These are phyloP conservation scores for Eurois occulta DNA, from an alignment of 2,888 invertebrate species.

Conservation along the genomic window DNA sequence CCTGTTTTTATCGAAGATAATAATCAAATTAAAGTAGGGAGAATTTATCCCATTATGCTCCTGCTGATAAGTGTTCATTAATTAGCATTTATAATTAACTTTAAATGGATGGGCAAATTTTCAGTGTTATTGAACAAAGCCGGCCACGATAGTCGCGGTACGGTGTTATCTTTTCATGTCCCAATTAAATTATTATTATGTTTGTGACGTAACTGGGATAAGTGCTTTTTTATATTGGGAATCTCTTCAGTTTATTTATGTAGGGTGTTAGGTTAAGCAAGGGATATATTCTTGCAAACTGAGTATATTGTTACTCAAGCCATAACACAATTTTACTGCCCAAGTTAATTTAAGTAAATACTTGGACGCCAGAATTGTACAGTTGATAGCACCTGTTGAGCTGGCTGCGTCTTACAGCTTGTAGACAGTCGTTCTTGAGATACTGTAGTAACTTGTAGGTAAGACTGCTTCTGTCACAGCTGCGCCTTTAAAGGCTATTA, in stretches of 20 bases:
- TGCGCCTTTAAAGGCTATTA: no score
- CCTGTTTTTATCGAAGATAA: constrained; percentile 2
- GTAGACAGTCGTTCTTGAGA: background rate
- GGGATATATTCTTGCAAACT: background rate
- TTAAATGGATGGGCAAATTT: constrained; percentile 21
- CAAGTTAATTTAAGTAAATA: background rate
- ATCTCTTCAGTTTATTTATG: background rate
- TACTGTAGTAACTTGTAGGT: background rate
- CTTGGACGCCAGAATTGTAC: no score
- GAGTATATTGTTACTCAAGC: no score
- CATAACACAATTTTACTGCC: background rate
- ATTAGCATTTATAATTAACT: constrained; percentile 42
- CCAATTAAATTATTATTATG: constrained; percentile 1
- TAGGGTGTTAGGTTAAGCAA: background rate
- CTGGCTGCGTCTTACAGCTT: background rate
- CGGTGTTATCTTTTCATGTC: constrained; percentile 12
- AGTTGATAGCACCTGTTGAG: constrained; percentile 32
- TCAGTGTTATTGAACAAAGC: constrained; percentile 1
- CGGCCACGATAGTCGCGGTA: background rate
- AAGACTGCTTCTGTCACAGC: background rate
- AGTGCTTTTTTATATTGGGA: background rate
- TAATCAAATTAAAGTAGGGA: background rate
- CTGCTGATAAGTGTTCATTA: constrained; percentile 31
- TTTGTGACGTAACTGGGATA: background rate
- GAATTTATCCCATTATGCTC: constrained; percentile 22